These are phyloP conservation scores for Diadegma fenestrale DNA, from an alignment of 2,888 invertebrate genomes.

Conservation along the genomic window DNA sequence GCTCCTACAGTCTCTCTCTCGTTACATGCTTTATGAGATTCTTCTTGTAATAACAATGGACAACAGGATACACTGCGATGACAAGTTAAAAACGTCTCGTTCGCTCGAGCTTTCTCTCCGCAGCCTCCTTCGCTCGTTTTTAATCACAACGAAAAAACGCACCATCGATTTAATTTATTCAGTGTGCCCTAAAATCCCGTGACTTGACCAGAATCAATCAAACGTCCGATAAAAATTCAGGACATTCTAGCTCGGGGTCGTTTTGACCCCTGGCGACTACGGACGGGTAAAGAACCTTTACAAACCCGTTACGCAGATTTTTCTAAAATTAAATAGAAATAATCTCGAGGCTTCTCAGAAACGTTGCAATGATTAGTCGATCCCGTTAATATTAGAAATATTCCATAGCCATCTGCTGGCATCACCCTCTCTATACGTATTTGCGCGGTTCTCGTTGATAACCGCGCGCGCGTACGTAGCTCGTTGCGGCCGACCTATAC, in stretches of 20 bases:
- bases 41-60: conserved; percentile 80
- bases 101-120: conserved; percentile 38
- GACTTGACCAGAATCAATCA: no score
- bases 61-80: conserved; percentile 74
- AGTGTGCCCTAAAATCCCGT: background rate
- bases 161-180: background rate
- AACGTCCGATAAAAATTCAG: no score
- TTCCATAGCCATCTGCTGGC: conserved; percentile 35
- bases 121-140: background rate
- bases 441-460: conserved; percentile 33
- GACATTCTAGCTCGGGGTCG: no score
- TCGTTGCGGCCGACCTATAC: conserved; percentile 45
- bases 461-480: conserved; percentile 39
- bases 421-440: conserved; percentile 29
- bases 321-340: background rate
- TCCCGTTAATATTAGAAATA: conserved; percentile 57
- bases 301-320: background rate
- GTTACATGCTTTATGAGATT: conserved; percentile 79
- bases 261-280: no score
- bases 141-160: background rate
- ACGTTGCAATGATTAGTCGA: conserved; percentile 37
- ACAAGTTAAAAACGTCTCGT: conserved; percentile 78
- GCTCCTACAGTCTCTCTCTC: conserved; percentile 9
- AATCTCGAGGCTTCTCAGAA: background rate
- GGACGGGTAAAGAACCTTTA: no score